These are phyloP conservation scores for Erethizon dorsatum DNA, from an alignment of 2,797 vertebrate species.

Conservation along the genomic window DNA sequence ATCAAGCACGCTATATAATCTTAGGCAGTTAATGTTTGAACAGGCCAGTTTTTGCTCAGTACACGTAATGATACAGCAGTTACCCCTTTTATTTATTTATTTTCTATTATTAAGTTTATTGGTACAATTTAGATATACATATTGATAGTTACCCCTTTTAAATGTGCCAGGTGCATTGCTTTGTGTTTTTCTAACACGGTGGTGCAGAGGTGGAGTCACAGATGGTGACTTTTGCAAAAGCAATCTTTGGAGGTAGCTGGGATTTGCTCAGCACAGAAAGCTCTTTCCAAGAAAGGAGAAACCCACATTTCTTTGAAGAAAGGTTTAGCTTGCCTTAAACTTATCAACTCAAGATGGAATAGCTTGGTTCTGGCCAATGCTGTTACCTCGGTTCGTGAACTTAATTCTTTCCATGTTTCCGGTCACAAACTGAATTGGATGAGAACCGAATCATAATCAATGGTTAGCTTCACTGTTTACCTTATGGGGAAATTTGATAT, in stretches of 20 bases:
- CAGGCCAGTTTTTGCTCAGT: neutral
- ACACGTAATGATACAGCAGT: neutral
- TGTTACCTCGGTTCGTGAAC: neutral
- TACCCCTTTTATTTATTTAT: neutral
- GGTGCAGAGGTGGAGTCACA: neutral
- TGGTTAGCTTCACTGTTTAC: too few relatives aligned
- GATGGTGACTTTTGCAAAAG: slow-evolving; percentile 16
- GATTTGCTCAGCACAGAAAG: neutral
- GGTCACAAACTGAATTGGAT: neutral
- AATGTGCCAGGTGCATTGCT: neutral
- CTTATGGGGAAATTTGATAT: too few relatives aligned
- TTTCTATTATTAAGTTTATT: neutral
- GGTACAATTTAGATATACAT: neutral
- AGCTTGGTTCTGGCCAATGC: neutral
- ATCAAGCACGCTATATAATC: neutral
- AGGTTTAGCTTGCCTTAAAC: neutral
- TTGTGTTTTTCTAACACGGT: neutral
- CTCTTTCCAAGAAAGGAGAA: slow-evolving; percentile 21
- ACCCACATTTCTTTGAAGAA: neutral
- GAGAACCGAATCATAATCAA: neutral
- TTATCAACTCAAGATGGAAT: neutral
- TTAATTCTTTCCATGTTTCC: neutral
- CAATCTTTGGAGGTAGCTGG: neutral
- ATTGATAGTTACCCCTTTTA: neutral
- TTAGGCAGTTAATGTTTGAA: neutral